phyloP scores from a whole-genome alignment of 2,888 invertebrate genomes.

The Cloeon dipterum region DNA sequence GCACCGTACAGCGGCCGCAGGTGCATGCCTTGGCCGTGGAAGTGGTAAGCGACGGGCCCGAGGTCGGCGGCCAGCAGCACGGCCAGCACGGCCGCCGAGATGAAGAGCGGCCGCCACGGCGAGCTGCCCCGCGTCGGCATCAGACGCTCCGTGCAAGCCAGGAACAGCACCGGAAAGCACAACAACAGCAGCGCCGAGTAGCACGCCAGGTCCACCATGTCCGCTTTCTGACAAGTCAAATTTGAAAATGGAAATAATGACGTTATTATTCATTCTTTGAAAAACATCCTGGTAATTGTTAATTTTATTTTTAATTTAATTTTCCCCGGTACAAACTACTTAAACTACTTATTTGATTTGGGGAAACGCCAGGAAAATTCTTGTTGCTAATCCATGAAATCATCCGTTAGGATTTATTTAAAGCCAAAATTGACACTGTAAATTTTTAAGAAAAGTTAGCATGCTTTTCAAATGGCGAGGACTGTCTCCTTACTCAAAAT shows the following conservation, averaged over 20 bases:
- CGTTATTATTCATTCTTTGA: too few species aligned
- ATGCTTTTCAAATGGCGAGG: too few species aligned
- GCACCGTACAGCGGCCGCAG: slow-evolving; percentile 46
- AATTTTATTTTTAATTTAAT: too few species aligned
- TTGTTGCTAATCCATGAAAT: too few species aligned
- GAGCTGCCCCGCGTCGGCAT: slow-evolving; percentile 14
- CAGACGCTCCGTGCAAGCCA: slow-evolving; percentile 22
- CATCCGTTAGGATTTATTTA: too few species aligned
- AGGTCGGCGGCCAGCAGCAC: slow-evolving; percentile 32
- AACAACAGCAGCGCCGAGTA: slow-evolving; percentile 20
- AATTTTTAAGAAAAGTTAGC: too few species aligned
- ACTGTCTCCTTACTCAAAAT: too few species aligned
- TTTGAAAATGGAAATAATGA: too few species aligned
- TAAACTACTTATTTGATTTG: too few species aligned
- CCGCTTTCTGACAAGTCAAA: slow-evolving; percentile 13
- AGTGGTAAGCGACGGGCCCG: slow-evolving; percentile 38
- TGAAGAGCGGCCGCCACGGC: slow-evolving; percentile 17
- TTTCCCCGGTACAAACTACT: too few species aligned
- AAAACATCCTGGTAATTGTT: slow-evolving; percentile 11
- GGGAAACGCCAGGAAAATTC: too few species aligned
- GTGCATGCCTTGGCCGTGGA: slow-evolving; percentile 15
- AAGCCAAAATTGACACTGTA: too few species aligned
- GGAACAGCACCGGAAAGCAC: slow-evolving; percentile 19
- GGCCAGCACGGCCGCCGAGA: slow-evolving; percentile 20
- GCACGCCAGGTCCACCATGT: slow-evolving; percentile 22